A percentile compares a stretch with the other conserved stretches of the same genome.
Conservation (phyloP, 2,888 invertebrate species). For the Drosophila sordidula region DNA sequence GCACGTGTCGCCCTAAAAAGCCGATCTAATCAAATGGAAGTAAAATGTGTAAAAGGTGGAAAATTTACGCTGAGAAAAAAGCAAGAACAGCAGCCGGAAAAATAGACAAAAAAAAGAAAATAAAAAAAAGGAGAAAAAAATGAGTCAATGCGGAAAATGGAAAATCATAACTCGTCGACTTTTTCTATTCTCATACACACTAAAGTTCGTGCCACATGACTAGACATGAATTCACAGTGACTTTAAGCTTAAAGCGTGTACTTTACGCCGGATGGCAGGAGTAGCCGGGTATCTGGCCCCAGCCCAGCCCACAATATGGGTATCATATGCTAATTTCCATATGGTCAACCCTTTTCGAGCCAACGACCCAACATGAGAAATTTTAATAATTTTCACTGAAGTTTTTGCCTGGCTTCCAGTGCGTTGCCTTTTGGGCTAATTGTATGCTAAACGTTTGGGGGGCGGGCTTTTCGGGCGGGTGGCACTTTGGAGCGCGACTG, state of each 20-base stretch:
- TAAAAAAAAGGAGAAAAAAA: constrained; percentile 19
- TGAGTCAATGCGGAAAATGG: constrained; percentile 66
- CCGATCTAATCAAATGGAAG: constrained; percentile 83
- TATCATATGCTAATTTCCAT: constrained; percentile 82
- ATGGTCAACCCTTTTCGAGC: constrained; percentile 78
- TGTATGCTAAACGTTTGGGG: constrained; percentile 79
- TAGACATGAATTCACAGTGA: constrained; percentile 53
- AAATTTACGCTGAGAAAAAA: constrained; percentile 73
- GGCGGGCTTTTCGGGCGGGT: constrained; percentile 29
- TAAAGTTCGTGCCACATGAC: constrained; percentile 60
- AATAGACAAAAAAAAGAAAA: constrained; percentile 37
- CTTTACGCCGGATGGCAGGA: constrained; percentile 4
- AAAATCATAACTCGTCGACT: constrained; percentile 67
- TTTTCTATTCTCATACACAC: constrained; percentile 27
- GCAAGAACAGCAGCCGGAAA: constrained; percentile 52
- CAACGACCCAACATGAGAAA: constrained; percentile 61
- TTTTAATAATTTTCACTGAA: constrained; percentile 80
- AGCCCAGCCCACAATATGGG: constrained; percentile 44
- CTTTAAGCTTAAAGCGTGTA: constrained; percentile 65
- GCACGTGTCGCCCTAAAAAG: constrained; percentile 77
- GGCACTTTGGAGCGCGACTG: constrained; percentile 31
- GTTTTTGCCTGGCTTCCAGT: constrained; percentile 65
- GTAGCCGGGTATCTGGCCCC: background rate
- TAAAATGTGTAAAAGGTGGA: constrained; percentile 83
- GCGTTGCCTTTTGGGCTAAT: constrained; percentile 78